Evolutionary conservation across 2,888 invertebrate genomes (phyloP).

Genomic region (Papilio gigon): DNA sequence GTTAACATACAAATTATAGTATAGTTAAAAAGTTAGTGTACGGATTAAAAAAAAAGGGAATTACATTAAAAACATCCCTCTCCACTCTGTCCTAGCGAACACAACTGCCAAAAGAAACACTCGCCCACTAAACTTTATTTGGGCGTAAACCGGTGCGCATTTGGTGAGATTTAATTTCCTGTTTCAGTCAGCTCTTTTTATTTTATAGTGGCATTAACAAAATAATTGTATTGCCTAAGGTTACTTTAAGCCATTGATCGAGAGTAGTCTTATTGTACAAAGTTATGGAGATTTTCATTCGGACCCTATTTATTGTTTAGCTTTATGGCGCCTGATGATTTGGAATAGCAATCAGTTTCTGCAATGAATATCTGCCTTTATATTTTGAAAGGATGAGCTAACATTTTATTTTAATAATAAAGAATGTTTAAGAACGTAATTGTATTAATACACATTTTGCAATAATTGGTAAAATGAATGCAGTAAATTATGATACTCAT

Average conservation of each 20-base stretch:
- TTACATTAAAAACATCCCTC: slow-evolving; percentile 43
- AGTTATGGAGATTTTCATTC: slow-evolving; percentile 20
- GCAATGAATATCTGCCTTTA: slow-evolving; percentile 44
- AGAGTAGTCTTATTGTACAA: slow-evolving; percentile 19
- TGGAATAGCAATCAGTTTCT: slow-evolving; percentile 58
- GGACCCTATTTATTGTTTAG: slow-evolving; percentile 44
- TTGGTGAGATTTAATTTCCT: slow-evolving; percentile 68
- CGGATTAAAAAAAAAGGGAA: no score
- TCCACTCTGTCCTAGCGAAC: slow-evolving; percentile 46
- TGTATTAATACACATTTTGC: no score
- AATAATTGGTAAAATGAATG: no score
- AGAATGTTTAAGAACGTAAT: not conserved
- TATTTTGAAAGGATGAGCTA: slow-evolving; percentile 47
- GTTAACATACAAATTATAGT: no score
- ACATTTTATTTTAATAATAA: slow-evolving; percentile 40
- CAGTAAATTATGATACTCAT: not conserved
- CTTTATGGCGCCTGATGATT: slow-evolving; percentile 61
- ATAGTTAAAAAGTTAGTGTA: no score
- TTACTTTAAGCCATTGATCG: slow-evolving; percentile 32
- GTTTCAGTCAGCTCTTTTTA: slow-evolving; percentile 73
- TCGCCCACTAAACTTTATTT: slow-evolving; percentile 65
- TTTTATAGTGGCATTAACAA: slow-evolving; percentile 70
- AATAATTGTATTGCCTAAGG: slow-evolving; percentile 55
- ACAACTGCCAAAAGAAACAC: slow-evolving; percentile 55
- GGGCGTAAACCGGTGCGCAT: slow-evolving; percentile 67